Evolutionary conservation across 2,113 vertebrate genomes (phyloP), one percentile per base, ranked within the genome.

Genomic region (Verasper variegatus): DNA sequence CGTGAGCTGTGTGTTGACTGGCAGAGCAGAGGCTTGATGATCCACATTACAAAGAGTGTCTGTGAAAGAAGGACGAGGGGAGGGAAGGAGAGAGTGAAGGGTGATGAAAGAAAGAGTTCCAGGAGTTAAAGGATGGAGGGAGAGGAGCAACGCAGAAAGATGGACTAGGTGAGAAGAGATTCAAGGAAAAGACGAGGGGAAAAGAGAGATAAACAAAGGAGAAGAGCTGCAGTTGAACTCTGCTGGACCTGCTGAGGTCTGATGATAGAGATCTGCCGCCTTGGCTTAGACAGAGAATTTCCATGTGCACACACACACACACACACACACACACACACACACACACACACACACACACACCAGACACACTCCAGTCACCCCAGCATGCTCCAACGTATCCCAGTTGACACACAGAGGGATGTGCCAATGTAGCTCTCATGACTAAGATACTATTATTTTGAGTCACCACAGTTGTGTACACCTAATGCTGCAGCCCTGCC

Each of bases 211-310:
- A 83, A 85, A 90, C 69, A 83, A 47, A 68, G 58, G 61, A 17
- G 72, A 67, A 23, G 60, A 72, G 75, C 68, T 74, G 61, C 79
- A 81, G 78, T n/a, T 23, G 65, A 81, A 85, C 88, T 88, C 88
- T 92, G 85, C 84, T 81, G 74, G 63, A 82, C 73, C 76, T 71
- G 35, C 35, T 37, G 35, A 37, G 83, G 12, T 42, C 86, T 67
- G 84, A 82, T 78, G 86, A 90, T 72, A 83, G 67, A 89, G 86
- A 92, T 88, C 83, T 76, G 69, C 83, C 57, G 71, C 76, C 79
- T 15, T 23, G 84, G 21, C 79, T 81, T 45, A 70, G 26, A 82
- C 81, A 60, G 68, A 83, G 60, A 54, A n/a, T 54, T 54, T 54
- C 51, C 54, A 60, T 51, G 47, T 9, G 7, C 47, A 27, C 57